These are phyloP conservation scores for Oryzias curvinotus DNA, from an alignment of 2,113 vertebrate genomes.

Conservation along the genomic window DNA sequence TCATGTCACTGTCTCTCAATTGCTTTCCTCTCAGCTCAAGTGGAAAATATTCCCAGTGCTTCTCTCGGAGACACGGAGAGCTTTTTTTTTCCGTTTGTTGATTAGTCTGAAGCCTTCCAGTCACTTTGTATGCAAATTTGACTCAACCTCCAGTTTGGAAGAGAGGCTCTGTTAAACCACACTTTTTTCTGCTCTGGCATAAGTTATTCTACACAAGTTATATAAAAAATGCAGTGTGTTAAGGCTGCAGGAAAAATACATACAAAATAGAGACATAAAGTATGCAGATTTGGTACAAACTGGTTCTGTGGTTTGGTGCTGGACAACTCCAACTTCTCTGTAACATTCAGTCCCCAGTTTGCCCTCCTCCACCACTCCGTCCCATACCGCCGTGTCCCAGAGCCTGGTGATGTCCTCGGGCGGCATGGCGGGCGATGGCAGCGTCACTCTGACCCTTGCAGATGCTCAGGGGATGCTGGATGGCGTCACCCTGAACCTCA, in stretches of 20 bases:
- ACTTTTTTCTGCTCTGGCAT: no score
- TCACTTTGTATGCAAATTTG: constrained; percentile 40
- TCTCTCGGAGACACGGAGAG: constrained; percentile 19
- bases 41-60: constrained; percentile 32
- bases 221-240: no score
- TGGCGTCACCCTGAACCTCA: constrained; percentile 92
- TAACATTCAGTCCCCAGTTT: constrained; percentile 76
- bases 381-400: constrained; percentile 83
- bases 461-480: constrained; percentile 95
- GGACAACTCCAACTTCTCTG: neutral
- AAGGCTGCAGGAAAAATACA: no score
- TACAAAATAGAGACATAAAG: no score
- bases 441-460: constrained; percentile 91
- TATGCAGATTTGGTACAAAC: neutral
- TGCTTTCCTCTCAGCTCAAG: constrained; percentile 34
- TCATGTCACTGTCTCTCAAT: constrained; percentile 31
- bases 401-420: constrained; percentile 92
- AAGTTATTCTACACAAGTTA: no score
- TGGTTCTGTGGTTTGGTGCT: neutral
- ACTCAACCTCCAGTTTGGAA: constrained; percentile 4
- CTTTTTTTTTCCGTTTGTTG: constrained; percentile 17
- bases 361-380: constrained; percentile 79
- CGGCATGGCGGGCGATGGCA: constrained; percentile 84
- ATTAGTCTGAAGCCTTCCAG: constrained; percentile 20
- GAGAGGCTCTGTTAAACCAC: neutral